Percentiles rank a stretch among this genome's conserved stretches.
Evolutionary conservation across 2,888 invertebrate genomes (phyloP).

Genomic region (Pheosia gnoma): DNA sequence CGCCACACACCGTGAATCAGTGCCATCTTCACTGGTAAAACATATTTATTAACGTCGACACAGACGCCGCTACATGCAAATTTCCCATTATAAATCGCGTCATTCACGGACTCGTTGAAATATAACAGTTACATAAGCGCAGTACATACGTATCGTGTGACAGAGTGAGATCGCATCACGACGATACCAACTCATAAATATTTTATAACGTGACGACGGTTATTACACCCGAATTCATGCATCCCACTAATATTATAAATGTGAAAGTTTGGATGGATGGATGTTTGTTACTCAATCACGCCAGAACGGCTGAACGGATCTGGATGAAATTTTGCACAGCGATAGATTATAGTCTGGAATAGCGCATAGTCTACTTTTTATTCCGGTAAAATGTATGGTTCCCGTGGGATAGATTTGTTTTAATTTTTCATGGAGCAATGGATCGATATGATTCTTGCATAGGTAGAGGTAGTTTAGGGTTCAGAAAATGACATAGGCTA

Average conservation of each 20-base stretch:
- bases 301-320: no score
- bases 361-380: no score
- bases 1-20: neutral
- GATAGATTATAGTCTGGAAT: no score
- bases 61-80: conserved; percentile 14
- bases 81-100: conserved; percentile 18
- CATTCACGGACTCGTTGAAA: conserved; percentile 24
- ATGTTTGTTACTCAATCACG: no score
- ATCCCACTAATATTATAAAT: conserved; percentile 11
- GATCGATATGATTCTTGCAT: no score
- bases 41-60: neutral
- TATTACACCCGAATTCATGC: conserved; percentile 75
- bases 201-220: conserved; percentile 64
- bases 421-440: no score
- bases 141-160: conserved; percentile 34
- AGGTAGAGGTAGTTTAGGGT: no score
- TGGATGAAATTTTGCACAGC: no score
- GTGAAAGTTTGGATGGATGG: no score
- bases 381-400: no score
- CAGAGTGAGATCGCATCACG: conserved; percentile 56
- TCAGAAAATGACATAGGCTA: no score
- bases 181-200: conserved; percentile 59
- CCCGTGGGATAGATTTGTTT: no score
- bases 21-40: neutral
- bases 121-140: conserved; percentile 33